Conservation (phyloP, 2,797 vertebrate genomes). For the Erpetoichthys calabaricus region DNA sequence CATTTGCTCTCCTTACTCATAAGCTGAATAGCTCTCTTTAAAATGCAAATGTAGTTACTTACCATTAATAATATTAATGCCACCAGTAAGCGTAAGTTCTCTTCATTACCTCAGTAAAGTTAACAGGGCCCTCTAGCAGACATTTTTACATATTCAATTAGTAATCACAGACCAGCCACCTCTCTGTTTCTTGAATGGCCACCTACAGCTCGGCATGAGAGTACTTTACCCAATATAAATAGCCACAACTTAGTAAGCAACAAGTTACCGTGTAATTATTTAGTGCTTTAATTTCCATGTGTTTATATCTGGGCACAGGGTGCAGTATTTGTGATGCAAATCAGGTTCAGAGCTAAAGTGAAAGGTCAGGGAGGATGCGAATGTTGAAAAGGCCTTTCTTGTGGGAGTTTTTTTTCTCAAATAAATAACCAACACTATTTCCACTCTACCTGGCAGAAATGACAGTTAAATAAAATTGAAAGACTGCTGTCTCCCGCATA, state of each 20-base stretch:
- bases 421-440: no score
- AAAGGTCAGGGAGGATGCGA: neutral
- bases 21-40: no score
- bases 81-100: neutral
- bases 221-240: conserved; percentile 2
- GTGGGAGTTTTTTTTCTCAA: no score
- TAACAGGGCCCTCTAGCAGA: neutral
- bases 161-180: neutral
- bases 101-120: neutral
- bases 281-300: neutral
- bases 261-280: conserved; percentile 3
- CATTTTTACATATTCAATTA: neutral
- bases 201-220: neutral
- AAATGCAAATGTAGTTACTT: no score
- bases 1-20: no score
- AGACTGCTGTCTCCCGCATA: no score
- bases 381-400: no score
- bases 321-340: neutral
- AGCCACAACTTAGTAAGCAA: conserved; percentile 1
- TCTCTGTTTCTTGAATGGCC: neutral
- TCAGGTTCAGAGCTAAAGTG: neutral
- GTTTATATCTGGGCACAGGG: neutral
- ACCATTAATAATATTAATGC: neutral
- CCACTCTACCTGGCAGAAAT: no score
- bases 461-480: no score